A percentile compares a stretch with the other conserved stretches of the same genome.
phyloP scores from a whole-genome alignment of 2,797 vertebrate species.

The Fistularia commersonii region DNA sequence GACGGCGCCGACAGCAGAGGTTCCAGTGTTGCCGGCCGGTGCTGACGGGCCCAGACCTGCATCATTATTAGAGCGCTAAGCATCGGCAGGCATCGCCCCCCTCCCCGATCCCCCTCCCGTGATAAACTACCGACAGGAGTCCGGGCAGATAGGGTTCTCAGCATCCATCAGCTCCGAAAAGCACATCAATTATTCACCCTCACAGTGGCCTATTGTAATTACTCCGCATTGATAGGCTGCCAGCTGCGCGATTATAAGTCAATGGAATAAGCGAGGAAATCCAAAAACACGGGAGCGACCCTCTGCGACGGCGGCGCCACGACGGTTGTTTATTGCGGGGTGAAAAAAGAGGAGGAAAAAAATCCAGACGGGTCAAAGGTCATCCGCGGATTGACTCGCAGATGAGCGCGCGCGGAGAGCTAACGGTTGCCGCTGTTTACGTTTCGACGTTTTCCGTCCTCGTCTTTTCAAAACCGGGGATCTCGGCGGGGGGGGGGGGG shows the following conservation, averaged over 20 bases:
- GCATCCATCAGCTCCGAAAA: slow-evolving; percentile 75
- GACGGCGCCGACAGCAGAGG: slow-evolving; percentile 38
- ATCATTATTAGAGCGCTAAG: slow-evolving; percentile 68
- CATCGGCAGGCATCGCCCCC: slow-evolving; percentile 63
- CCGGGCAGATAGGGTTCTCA: slow-evolving; percentile 67
- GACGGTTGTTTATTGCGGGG: too few relatives aligned
- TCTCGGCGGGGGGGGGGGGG: slow-evolving; percentile 54
- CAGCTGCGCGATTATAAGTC: slow-evolving; percentile 65
- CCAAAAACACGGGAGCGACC: slow-evolving; percentile 50
- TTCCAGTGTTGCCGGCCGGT: slow-evolving; percentile 43
- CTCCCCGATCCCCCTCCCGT: slow-evolving; percentile 55
- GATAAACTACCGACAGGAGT: slow-evolving; percentile 72
- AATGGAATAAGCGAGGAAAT: slow-evolving; percentile 71
- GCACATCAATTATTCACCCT: slow-evolving; percentile 77
- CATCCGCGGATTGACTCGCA: slow-evolving; percentile 11
- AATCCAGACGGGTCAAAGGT: slow-evolving; percentile 12
- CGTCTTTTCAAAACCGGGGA: slow-evolving; percentile 45
- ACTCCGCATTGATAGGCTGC: slow-evolving; percentile 74
- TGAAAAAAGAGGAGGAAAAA: too few relatives aligned
- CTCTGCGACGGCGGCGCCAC: slow-evolving; percentile 22
- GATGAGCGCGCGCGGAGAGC: slow-evolving; percentile 34
- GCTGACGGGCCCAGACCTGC: slow-evolving; percentile 61
- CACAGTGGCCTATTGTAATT: slow-evolving; percentile 75
- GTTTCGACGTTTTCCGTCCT: slow-evolving; percentile 41
- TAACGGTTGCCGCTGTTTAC: slow-evolving; percentile 57